phyloP scores from a whole-genome alignment of 2,797 vertebrate genomes.

The Carapus acus region DNA sequence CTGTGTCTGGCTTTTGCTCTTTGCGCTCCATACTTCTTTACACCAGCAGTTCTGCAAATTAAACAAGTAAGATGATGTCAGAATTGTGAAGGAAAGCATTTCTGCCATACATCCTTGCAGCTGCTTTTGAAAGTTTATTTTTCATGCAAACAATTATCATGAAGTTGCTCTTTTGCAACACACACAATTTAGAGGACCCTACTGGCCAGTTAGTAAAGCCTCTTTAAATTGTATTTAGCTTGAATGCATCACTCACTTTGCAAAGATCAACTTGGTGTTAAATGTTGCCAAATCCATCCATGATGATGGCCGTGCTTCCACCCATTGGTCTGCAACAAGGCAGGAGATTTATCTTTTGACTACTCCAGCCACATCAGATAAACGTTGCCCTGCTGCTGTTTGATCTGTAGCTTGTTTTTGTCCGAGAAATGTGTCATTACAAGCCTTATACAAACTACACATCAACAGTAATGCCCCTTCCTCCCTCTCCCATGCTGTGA shows the following conservation, averaged over 20 bases:
- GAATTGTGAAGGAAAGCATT: background rate
- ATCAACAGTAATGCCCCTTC: too few relatives aligned
- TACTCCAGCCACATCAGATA: constrained; percentile 28
- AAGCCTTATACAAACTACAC: constrained; percentile 30
- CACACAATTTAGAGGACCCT: constrained; percentile 1
- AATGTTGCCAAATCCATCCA: constrained; percentile 38
- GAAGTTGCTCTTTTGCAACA: constrained; percentile 45
- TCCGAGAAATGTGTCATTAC: constrained; percentile 20
- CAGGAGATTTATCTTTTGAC: constrained; percentile 35
- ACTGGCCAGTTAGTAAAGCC: background rate
- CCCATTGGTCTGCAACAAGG: constrained; percentile 45
- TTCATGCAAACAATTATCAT: constrained; percentile 45
- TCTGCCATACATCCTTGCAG: constrained; percentile 13
- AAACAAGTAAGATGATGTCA: constrained; percentile 3
- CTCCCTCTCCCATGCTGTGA: too few relatives aligned
- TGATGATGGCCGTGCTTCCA: constrained; percentile 36
- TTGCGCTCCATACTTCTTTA: background rate
- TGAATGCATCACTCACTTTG: background rate
- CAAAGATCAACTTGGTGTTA: constrained; percentile 52
- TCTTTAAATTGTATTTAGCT: background rate
- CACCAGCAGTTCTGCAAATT: constrained; percentile 16
- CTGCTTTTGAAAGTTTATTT: constrained; percentile 24
- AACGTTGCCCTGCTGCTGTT: constrained; percentile 35
- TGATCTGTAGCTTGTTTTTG: constrained; percentile 51
- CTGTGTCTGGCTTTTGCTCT: constrained; percentile 51